Base-by-base conservation (phyloP, 2,888 invertebrate species). In the Drosophila setosimentum region DNA sequence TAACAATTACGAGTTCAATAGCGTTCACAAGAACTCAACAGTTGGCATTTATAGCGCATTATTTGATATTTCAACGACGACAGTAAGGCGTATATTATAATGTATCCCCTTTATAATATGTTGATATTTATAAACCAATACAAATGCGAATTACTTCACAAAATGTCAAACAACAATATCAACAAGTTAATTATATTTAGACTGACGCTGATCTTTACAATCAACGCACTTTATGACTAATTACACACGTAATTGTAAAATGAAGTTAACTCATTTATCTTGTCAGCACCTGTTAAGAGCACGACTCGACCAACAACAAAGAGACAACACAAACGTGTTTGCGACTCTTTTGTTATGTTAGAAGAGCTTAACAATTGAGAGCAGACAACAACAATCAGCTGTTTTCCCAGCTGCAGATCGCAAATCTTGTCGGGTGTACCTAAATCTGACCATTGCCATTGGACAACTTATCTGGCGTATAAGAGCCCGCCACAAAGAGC, bases 171-270 rank as follows among this genome's bases (percentile, higher is more conserved):
- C 69, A 55, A 60, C 74, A 74, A 77, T 51, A 69, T 50, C 48
- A 74, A 66, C 66, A 60, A 65, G 59, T 66, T 85, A 89, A 83
- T 89, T 84, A 71, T 64, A 81, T 69, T 86, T 58, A 83, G 32
- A 27, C 40, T 68, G 55, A 48, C 55, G 54, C 53, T 86, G 84
- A 88, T 90, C 82, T 86, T 90, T 81, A 72, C 73, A 78, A 86
- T 81, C 74, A 63, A 87, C 86, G 90, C 90, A 88, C 89, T 78
- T 77, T 73, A 77, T 87, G 90, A 90, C 89, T 90, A 87, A 87
- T 90, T 89, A 87, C 70, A 57, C 63, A 73, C 80, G 63, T 67
- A 85, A 81, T 82, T 80, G 65, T 77, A 33, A 59, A 57, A 8
- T 67, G 60, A 69, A 71, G 45, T 67, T 35, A 82, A 70, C 68